Base-by-base conservation (phyloP, 2,888 invertebrate species). In the Neocrepidodera transversa region DNA sequence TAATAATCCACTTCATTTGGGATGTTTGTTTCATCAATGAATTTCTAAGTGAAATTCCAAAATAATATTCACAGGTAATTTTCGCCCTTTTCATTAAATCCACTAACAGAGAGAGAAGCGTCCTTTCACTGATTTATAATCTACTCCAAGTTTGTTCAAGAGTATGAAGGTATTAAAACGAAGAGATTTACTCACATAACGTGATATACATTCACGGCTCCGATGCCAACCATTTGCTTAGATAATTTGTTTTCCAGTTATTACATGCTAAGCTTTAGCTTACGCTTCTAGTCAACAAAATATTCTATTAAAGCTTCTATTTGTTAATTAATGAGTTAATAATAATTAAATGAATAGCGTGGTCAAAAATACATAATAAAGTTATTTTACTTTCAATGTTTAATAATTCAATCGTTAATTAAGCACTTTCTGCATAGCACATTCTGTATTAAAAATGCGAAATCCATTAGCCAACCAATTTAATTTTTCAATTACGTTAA, bases 31-130 rank as follows among this genome's bases (percentile, higher is more conserved):
- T 45, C 45, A 28, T 45, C 45, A 28, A 45, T 45, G 45, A 28
- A 28, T 18, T 45, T 45, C 3, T 1, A 8, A 23, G 43, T 14
- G 43, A 45, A 45, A 14, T 14, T 23, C 14, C 8, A 10, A 14
- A 45, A 45, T 45, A 45, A 35, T 43, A 53, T 53, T 43, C 52
- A 18, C 42, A 54, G 53, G 53, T 45, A 45, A 54, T 54, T 54
- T 54, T 53, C 53, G 30, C 53, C 53, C 43, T 53, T 53, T 53
- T 54, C 53, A 45, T 54, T 54, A 54, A 45, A 45, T 53, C 35
- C 45, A 26, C 45, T 45, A 45, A 54, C 45, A 36, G 53, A 54
- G 36, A 45, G 53, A 43, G 36, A 35, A 17, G 45, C 53, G 18
- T 35, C 45, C 20, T 28, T n/a, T 14, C 35, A 26, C 45, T 18